phyloP scores from a whole-genome alignment of 1,140 invertebrate genomes.

The Zaprionus kolodkinae region DNA sequence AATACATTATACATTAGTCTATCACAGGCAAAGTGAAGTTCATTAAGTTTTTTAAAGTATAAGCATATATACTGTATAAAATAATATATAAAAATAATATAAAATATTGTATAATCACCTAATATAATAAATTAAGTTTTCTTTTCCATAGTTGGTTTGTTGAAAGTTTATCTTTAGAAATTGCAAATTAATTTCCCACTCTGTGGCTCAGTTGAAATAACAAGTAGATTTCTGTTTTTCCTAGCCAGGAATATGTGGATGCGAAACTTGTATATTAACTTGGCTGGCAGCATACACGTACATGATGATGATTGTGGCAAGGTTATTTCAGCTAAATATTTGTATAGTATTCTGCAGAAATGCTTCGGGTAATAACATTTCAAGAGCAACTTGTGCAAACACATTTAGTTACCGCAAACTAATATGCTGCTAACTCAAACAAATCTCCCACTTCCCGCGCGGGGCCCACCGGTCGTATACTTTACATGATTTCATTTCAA shows the following conservation, averaged over 20 bases:
- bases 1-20: no score
- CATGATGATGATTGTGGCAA: background rate
- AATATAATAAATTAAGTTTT: no score
- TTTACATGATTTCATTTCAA: background rate
- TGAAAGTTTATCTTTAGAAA: background rate
- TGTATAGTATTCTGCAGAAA: background rate
- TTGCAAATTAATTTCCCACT: no score
- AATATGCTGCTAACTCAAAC: constrained; percentile 9
- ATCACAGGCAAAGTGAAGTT: no score
- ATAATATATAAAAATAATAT: no score
- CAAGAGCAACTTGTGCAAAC: constrained; percentile 13
- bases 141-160: background rate
- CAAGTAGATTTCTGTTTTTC: background rate
- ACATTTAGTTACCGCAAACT: constrained; percentile 15
- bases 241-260: background rate
- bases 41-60: no score
- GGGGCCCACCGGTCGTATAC: background rate
- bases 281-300: background rate
- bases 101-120: no score
- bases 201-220: background rate
- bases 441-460: background rate
- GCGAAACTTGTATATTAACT: background rate
- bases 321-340: background rate
- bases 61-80: no score
- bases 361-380: background rate